phyloP scores from a whole-genome alignment of 2,797 vertebrate species.

The Tokudaia tokunoshimensis region DNA sequence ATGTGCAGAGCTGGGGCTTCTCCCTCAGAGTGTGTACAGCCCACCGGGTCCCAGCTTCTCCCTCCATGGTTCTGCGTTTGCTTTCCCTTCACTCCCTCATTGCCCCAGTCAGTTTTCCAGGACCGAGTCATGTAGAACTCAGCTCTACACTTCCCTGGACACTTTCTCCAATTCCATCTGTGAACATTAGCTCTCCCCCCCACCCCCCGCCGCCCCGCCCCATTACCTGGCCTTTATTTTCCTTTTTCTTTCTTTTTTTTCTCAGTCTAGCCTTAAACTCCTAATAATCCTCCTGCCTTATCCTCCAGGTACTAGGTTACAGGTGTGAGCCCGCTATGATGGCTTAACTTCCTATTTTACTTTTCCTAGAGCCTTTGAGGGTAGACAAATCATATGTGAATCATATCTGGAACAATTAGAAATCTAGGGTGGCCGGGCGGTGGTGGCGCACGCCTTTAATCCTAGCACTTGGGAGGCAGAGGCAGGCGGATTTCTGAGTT shows the following conservation, averaged over 20 bases:
- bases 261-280: neutral
- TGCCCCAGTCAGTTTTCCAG: neutral
- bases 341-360: neutral
- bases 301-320: neutral
- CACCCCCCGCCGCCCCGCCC: fast-evolving
- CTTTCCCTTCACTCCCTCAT: neutral
- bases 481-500: too few species aligned
- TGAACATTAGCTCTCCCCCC: neutral
- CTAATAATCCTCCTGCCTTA: neutral
- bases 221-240: neutral
- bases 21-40: neutral
- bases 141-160: neutral
- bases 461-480: too few species aligned
- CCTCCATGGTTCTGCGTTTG: neutral
- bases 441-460: too few species aligned
- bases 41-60: neutral
- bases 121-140: neutral
- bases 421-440: too few species aligned
- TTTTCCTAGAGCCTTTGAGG: neutral
- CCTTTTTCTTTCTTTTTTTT: neutral
- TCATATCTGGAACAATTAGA: neutral
- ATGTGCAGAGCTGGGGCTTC: neutral
- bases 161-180: neutral
- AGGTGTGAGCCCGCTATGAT: neutral
- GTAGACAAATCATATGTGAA: neutral